Evolutionary conservation across 2,797 vertebrate species (phyloP).

Genomic region (Lacerta bilineata): DNA sequence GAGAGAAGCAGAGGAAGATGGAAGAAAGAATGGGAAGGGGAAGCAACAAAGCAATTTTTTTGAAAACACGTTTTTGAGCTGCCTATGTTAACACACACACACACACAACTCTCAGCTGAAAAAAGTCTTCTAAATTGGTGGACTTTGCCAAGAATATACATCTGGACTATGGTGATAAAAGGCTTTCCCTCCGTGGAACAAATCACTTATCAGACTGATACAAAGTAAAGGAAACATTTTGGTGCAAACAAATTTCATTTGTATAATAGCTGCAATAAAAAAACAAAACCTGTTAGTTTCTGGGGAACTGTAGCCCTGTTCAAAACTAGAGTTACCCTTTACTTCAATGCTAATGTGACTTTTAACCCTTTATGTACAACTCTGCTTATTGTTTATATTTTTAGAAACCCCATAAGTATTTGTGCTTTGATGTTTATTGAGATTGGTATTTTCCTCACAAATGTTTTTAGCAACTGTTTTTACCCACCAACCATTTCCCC

Average conservation of each 20-base stretch:
- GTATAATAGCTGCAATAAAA: conserved; percentile 55
- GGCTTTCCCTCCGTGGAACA: conserved; percentile 61
- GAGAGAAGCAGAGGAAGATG: conserved; percentile 39
- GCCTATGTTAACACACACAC: conserved; percentile 52
- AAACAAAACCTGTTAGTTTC: conserved; percentile 56
- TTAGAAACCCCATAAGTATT: conserved; percentile 46
- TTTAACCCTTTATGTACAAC: conserved; percentile 63
- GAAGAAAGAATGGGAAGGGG: not conserved
- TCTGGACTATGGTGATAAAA: conserved; percentile 70
- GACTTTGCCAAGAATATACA: conserved; percentile 70
- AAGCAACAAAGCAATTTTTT: conserved; percentile 10
- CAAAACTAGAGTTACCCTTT: conserved; percentile 57
- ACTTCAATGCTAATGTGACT: conserved; percentile 59
- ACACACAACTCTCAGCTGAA: conserved; percentile 66
- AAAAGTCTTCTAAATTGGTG: conserved; percentile 69
- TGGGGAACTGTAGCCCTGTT: conserved; percentile 55
- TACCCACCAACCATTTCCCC: conserved; percentile 37
- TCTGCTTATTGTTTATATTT: conserved; percentile 56
- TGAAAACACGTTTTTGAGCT: conserved; percentile 37
- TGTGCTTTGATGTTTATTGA: conserved; percentile 38
- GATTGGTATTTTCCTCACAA: conserved; percentile 26
- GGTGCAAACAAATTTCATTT: conserved; percentile 68
- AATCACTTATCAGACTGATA: conserved; percentile 69
- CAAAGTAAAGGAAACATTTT: conserved; percentile 72
- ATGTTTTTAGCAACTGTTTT: conserved; percentile 22